Evolutionary conservation across 2,113 vertebrate genomes (phyloP), one percentile per base, ranked within the genome.

Genomic region (Fukomys damarensis): DNA sequence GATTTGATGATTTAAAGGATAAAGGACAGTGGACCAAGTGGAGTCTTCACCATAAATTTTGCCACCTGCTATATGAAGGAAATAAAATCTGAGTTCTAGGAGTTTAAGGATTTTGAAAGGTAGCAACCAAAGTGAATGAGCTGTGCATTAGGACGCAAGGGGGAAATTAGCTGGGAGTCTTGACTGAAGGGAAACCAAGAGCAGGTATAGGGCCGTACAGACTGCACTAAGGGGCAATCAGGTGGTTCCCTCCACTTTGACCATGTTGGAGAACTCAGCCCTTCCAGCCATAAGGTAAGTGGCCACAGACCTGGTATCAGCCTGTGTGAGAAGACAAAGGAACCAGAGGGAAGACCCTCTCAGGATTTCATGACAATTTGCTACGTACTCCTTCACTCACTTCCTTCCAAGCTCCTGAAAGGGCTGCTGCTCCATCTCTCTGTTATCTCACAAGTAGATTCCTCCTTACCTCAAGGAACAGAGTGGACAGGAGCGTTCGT

Each of bases 361-460:
- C 32, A 41, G 43, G 41, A 30, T 30, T 35, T 8, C 19, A 13
- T 13, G 30, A 10, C 4, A 2, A 22, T 70, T 38, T 46, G 82
- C 22, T 24, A 0, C 24, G 32, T 6, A 7, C 0, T 41, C 24
- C 19, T 49, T 74, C 10, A 26, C 32, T 5, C 1, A 6, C 8
- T 30, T 30, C 16, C 30, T 81, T 38, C 52, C 24, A 11, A 5
- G 5, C 17, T 13, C 24, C 41, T 24, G 16, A 12, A 49, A 28
- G 2, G 43, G 3, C 49, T 63, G 28, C 8, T 20, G 46, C 32
- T 56, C 43, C 38, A 6, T 72, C 24, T 58, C 24, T 52, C 38
- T n/a, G 38, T 5, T 4, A 12, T 52, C 49, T 30, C 70, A 28
- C 63, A 59, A 89, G 28, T 4, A 14, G 41, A n/a, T 12, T n/a